Conservation (phyloP, 2,797 vertebrate genomes). For the Leptoclinus maculatus region DNA sequence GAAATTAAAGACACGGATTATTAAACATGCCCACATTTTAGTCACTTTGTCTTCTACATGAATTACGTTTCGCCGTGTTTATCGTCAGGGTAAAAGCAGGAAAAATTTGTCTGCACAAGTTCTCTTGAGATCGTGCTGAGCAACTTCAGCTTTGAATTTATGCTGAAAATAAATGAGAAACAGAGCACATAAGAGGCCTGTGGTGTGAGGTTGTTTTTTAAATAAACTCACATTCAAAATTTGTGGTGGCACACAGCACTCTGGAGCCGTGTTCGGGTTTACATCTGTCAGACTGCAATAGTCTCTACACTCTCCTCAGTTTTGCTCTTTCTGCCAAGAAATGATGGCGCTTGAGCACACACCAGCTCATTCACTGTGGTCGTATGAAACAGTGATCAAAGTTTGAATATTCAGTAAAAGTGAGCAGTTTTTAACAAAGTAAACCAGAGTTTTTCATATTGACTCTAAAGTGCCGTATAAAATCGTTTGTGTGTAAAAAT, state of each 20-base stretch:
- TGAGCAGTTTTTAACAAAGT: slow-evolving; percentile 60
- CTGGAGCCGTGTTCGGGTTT: slow-evolving; percentile 75
- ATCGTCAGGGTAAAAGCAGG: slow-evolving; percentile 22
- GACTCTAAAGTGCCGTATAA: slow-evolving; percentile 2
- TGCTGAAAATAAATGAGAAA: slow-evolving; percentile 68
- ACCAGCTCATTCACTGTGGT: slow-evolving; percentile 51
- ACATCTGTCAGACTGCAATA: slow-evolving; percentile 74
- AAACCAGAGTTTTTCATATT: neutral
- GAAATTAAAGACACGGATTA: slow-evolving; percentile 41
- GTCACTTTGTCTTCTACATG: neutral
- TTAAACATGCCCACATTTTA: slow-evolving; percentile 29
- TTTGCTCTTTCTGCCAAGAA: slow-evolving; percentile 57
- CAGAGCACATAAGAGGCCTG: slow-evolving; percentile 72
- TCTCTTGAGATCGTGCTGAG: slow-evolving; percentile 38
- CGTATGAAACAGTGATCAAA: slow-evolving; percentile 63
- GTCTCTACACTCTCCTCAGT: slow-evolving; percentile 49
- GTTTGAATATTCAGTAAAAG: slow-evolving; percentile 55
- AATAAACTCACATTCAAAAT: slow-evolving; percentile 76
- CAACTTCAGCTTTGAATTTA: slow-evolving; percentile 50
- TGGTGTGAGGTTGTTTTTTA: slow-evolving; percentile 79
- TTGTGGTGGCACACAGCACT: slow-evolving; percentile 75
- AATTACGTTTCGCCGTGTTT: slow-evolving; percentile 39
- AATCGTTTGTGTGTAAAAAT: neutral
- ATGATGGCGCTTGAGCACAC: slow-evolving; percentile 53
- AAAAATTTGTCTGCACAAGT: slow-evolving; percentile 32